A percentile compares a stretch with the other conserved stretches of the same genome.
Conservation (phyloP, 2,888 invertebrate genomes). For the Mongoloraphidia duomilia region DNA sequence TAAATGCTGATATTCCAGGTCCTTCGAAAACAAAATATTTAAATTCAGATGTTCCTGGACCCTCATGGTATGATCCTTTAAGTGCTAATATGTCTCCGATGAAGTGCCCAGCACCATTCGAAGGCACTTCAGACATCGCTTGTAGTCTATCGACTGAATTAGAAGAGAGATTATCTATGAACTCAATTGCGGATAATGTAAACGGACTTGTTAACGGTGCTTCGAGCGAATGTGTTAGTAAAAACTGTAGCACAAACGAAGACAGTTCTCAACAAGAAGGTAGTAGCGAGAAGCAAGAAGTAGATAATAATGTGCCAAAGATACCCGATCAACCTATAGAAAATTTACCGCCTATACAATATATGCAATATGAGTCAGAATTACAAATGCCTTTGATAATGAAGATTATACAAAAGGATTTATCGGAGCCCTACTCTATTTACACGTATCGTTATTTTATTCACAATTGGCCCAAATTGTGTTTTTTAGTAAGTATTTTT, state of each 20-base stretch:
- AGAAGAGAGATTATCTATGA: constrained; percentile 2
- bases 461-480: constrained; percentile 98
- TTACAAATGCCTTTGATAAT: constrained; percentile 97
- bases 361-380: constrained; percentile 83
- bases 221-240: not conserved
- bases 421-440: constrained; percentile 99
- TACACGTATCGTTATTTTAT: constrained; percentile 99
- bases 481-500: constrained; percentile 64
- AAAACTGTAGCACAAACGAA: not conserved
- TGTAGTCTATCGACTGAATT: constrained; percentile 1
- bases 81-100: not conserved
- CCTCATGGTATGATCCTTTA: not conserved
- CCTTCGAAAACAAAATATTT: not conserved
- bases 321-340: constrained; percentile 1
- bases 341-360: constrained; percentile 27
- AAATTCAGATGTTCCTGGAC: not conserved
- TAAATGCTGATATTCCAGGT: too few relatives aligned
- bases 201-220: constrained; percentile 1
- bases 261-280: too few relatives aligned
- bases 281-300: not conserved
- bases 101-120: not conserved
- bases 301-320: not conserved
- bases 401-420: constrained; percentile 96
- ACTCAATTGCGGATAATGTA: not conserved
- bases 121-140: not conserved